Base-by-base conservation (phyloP, 2,113 vertebrate genomes). In the Oreochromis aureus region DNA sequence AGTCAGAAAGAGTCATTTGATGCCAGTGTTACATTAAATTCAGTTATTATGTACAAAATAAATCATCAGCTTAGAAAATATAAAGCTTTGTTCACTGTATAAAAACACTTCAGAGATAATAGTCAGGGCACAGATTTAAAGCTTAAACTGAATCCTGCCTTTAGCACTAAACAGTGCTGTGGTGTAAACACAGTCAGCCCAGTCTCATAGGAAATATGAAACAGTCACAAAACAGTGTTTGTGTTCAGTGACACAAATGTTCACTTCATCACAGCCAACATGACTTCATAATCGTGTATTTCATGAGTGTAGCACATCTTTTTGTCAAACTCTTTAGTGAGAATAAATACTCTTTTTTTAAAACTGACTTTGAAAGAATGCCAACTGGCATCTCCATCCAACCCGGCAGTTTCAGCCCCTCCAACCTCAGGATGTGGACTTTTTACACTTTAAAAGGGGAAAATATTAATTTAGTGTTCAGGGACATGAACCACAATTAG, bases 141-240 rank as follows among this genome's bases (percentile, higher is more conserved):
- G 56, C 24, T 0, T 0, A 59, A 59, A 59, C 0, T 5, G 4
- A 2, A 1, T 59, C 0, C 56, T 27, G 0, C 13, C 1, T 30
- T 30, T 3, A 59, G 7, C 24, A 59, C 56, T 59, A 16, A 59
- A 59, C 56, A 59, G 6, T 6, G 2, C 32, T 32, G 32, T 9
- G 56, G 7, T 59, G 56, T 30, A 59, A 59, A 59, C 56, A 30
- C 2, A 59, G 24, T 16, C 56, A 59, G 2, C 13, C 24, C 56
- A 58, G 24, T 8, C 24, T 58, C n/a, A 1, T 0, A 56, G 54
- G 54, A 30, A 58, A 58, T 16, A 30, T 58, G 24, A 58, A 58
- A 16, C 56, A 58, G 56, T 58, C 6, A 58, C 11, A 36, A 36
- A 36, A 56, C 56, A 59, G 15, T 59, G 56, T 1, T 59, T 59